Evolutionary conservation across 2,797 vertebrate species (phyloP).

Genomic region (Acestrorhynchus altus): DNA sequence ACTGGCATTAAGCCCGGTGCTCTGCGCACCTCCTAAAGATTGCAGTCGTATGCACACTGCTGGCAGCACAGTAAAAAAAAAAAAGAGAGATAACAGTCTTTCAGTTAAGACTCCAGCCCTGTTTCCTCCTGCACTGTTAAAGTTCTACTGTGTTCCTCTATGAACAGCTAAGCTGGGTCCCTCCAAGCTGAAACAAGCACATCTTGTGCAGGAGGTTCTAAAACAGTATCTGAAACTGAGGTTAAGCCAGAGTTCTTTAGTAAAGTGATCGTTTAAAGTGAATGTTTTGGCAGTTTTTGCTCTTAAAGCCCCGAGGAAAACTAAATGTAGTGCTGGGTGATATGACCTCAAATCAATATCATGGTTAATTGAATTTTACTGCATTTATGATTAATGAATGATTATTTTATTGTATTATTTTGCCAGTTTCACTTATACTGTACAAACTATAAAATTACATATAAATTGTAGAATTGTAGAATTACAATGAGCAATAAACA

Average conservation of each 20-base stretch:
- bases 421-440: too few species aligned
- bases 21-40: slow-evolving; percentile 41
- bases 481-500: too few species aligned
- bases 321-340: too few species aligned
- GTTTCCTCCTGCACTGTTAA: not conserved
- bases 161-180: not conserved
- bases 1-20: slow-evolving; percentile 50
- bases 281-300: too few species aligned
- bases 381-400: too few species aligned
- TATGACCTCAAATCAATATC: too few species aligned
- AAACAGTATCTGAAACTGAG: not conserved
- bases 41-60: not conserved
- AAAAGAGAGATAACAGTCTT: slow-evolving; percentile 37
- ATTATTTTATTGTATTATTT: too few species aligned
- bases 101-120: slow-evolving; percentile 19
- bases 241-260: not conserved
- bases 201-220: not conserved
- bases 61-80: slow-evolving; percentile 20
- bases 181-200: too few species aligned
- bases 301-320: too few species aligned
- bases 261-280: not conserved
- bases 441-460: too few species aligned
- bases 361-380: too few species aligned
- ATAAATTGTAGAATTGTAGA: too few species aligned
- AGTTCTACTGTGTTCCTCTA: not conserved